Evolutionary conservation across 2,113 vertebrate species (phyloP), one percentile per base, ranked within the genome.

Genomic region (Anolis carolinensis): DNA sequence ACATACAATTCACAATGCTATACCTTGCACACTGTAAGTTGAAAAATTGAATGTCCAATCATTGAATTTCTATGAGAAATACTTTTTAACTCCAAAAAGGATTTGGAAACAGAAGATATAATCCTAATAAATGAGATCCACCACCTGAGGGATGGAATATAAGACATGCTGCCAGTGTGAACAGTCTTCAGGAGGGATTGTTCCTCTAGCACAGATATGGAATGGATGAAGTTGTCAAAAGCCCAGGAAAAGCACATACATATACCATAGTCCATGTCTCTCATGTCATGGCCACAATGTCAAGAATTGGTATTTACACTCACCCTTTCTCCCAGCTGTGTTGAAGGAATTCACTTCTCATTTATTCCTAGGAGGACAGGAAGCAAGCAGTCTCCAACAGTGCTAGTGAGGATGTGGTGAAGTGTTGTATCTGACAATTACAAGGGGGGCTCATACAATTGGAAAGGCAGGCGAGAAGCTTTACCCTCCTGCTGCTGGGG

Each of bases 11-110:
- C 25, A 10, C 70, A 36, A 0, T 1, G 0, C 62, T 86, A 13
- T 50, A 2, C 27, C 84, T 87, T 90, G 34, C 78, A 39, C 52
- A 82, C 44, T 36, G 39, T 76, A 48, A 32, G 30, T 67, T 76
- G 10, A 76, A 44, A 74, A 86, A 20, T 6, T 79, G 52, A 79
- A 6, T 16, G 27, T 78, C 39, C 18, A 63, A 67, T 48, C 16
- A 81, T 0, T 16, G 44, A 7, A 10, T 52, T 59, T 76, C 52
- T 23, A 81, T 81, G 68, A 7, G 23, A 52, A 59, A 23, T 6
- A 21, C 14, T 48, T 44, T 8, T 81, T 81, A 55, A 32, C 27
- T 77, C 70, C 48, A 82, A 48, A 65, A 44, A 39, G 34, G 77
- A 79, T 32, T 70, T 77, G 32, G 67, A 68, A 3, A 83, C 30